Conservation (phyloP, 2,888 invertebrate species). For the Parascotia fuliginaria region DNA sequence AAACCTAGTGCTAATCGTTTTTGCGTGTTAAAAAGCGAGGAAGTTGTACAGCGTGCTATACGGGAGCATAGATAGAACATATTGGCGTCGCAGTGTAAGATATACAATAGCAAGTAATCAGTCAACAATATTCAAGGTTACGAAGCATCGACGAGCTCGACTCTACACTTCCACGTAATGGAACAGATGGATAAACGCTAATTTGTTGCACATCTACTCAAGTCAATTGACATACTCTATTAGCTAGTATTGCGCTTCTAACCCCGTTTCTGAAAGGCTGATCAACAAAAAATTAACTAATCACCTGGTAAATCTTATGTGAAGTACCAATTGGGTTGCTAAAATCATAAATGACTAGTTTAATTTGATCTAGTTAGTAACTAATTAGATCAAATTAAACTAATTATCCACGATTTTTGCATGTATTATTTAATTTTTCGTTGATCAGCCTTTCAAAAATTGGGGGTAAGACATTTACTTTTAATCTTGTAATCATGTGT, state of each 20-base stretch:
- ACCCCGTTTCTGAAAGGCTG: too few relatives aligned
- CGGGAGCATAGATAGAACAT: constrained; percentile 45
- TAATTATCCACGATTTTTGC: too few relatives aligned
- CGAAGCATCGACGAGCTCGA: constrained; percentile 19
- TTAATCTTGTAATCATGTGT: too few relatives aligned
- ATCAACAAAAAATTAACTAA: too few relatives aligned
- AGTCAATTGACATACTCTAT: constrained; percentile 11
- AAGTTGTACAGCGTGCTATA: constrained; percentile 56
- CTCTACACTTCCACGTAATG: constrained; percentile 27
- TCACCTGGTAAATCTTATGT: too few relatives aligned
- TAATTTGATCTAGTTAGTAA: too few relatives aligned
- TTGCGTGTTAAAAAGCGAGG: constrained; percentile 45
- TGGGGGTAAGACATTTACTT: too few relatives aligned
- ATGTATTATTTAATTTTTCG: too few relatives aligned
- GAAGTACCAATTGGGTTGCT: too few relatives aligned
- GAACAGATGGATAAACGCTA: constrained; percentile 31
- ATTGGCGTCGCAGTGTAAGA: constrained; percentile 43
- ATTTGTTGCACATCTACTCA: constrained; percentile 32
- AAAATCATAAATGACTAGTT: too few relatives aligned
- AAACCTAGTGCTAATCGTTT: constrained; percentile 59
- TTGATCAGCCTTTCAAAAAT: too few relatives aligned
- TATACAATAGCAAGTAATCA: constrained; percentile 66
- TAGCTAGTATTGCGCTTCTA: not conserved
- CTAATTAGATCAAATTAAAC: too few relatives aligned
- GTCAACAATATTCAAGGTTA: constrained; percentile 74